Evolutionary conservation across 1,140 invertebrate genomes (phyloP).

Genomic region (Dreissena polymorpha): DNA sequence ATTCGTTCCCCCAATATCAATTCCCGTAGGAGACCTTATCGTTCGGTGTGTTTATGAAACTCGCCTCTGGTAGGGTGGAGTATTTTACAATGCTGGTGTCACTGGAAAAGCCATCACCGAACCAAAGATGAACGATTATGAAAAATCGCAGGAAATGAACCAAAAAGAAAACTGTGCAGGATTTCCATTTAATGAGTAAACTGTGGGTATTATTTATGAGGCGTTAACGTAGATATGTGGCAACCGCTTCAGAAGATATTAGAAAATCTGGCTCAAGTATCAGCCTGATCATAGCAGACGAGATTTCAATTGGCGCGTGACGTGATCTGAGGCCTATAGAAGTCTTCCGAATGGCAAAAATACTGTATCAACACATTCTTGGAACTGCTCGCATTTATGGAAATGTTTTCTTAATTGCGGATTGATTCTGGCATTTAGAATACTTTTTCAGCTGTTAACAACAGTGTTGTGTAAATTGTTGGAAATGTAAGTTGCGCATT

Average conservation of each 20-base stretch:
- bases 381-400: conserved; percentile 23
- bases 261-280: conserved; percentile 33
- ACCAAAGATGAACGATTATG: conserved; percentile 55
- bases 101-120: conserved; percentile 35
- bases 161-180: conserved; percentile 47
- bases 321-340: conserved; percentile 42
- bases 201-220: conserved; percentile 46
- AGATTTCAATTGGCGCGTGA: conserved; percentile 36
- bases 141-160: conserved; percentile 52
- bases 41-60: too few species aligned
- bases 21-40: too few species aligned
- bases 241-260: conserved; percentile 48
- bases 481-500: neutral
- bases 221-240: conserved; percentile 53
- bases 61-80: too few species aligned
- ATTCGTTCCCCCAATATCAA: neutral
- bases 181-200: conserved; percentile 52
- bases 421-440: neutral
- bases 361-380: conserved; percentile 30
- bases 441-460: conserved; percentile 1
- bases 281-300: conserved; percentile 31
- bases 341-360: conserved; percentile 18
- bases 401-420: conserved; percentile 22
- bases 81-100: too few species aligned
- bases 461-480: conserved; percentile 10